A percentile compares a stretch with the other conserved stretches of the same genome.
These are phyloP conservation scores for Paramuricea clavata DNA, from an alignment of 92 coral and sea anemone genomes.

Conservation along the genomic window DNA sequence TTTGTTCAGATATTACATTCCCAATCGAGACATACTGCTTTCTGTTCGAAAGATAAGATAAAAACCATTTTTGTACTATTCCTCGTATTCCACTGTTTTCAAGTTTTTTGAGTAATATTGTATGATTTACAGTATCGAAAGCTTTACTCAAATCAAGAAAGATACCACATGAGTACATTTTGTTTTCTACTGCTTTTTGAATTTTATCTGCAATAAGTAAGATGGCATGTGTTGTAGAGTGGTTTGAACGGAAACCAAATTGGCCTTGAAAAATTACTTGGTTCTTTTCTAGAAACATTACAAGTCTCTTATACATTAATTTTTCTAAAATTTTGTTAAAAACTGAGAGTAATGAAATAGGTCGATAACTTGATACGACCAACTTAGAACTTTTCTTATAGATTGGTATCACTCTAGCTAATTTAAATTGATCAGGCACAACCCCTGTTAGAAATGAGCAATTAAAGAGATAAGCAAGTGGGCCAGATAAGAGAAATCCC, in stretches of 20 bases:
- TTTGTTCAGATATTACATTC: neutral
- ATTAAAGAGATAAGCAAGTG: too few relatives aligned
- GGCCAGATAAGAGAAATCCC: too few relatives aligned
- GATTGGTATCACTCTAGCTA: constrained; percentile 42
- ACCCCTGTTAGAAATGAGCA: too few relatives aligned
- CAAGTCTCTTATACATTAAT: constrained; percentile 29
- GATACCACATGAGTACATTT: too few relatives aligned
- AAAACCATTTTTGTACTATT: too few relatives aligned
- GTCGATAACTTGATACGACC: neutral
- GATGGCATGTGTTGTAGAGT: constrained; percentile 44
- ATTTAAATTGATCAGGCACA: constrained; percentile 38
- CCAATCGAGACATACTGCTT: neutral
- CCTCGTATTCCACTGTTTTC: too few relatives aligned
- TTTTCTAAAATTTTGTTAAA: constrained; percentile 44
- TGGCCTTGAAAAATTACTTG: constrained; percentile 26
- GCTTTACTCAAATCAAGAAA: too few relatives aligned
- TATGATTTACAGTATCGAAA: too few relatives aligned
- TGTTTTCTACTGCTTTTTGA: constrained; percentile 48
- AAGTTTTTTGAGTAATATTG: too few relatives aligned
- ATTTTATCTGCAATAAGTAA: constrained; percentile 33
- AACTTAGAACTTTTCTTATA: constrained; percentile 23
- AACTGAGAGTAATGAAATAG: constrained; percentile 38
- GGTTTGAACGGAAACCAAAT: constrained; percentile 53
- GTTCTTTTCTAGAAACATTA: constrained; percentile 8
- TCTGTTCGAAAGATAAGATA: neutral